Base-by-base conservation (phyloP, 2,797 vertebrate species). In the Lacerta bilineata region DNA sequence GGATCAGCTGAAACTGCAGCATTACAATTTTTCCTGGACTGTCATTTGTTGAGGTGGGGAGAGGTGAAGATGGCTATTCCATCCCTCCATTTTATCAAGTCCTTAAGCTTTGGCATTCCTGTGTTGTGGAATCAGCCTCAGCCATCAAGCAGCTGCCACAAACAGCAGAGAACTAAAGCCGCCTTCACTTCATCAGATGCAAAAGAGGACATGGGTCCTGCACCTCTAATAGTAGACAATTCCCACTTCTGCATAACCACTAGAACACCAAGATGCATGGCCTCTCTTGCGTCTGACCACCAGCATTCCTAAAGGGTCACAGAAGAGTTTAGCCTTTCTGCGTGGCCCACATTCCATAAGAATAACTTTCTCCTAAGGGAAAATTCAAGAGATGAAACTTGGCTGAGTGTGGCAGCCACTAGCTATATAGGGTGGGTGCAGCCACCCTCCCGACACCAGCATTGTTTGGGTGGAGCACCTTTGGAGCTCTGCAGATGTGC, bases 101-200 rank as follows among this genome's bases (percentile, higher is more conserved):
- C 36, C 18, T 76, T 85, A 39, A 61, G 6, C 8, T 64, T 43
- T 78, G 50, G 27, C 41, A 50, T 25, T 59, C 41, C n/a, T 55
- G 20, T 50, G 25, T 68, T 33, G 43, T 5, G 46, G 61, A 17
- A 68, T 39, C 33, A 66, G 27, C 64, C 59, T 64, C 10, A 27
- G 64, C n/a, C 76, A 86, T 79, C 41, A 79, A 50, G 20, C 43
- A 86, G 33, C 27, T 86, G n/a, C 18, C 13, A 68, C 64, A 78
- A 39, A 23, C 27, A n/a, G 20, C n/a, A 75, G 36, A 36, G 72
- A 59, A 84, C 33, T 75, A 64, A 59, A 59, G 84, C 29, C 29
- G 23, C 7, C 15, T 66, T 77, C n/a, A 66, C 29, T 11, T 39
- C 61, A 64, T 23, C 20, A 7, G 17, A 64, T 6, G 61, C 61